These are phyloP conservation scores for Platorchestia sp. DNA, from an alignment of 1,140 invertebrate species.

Conservation along the genomic window DNA sequence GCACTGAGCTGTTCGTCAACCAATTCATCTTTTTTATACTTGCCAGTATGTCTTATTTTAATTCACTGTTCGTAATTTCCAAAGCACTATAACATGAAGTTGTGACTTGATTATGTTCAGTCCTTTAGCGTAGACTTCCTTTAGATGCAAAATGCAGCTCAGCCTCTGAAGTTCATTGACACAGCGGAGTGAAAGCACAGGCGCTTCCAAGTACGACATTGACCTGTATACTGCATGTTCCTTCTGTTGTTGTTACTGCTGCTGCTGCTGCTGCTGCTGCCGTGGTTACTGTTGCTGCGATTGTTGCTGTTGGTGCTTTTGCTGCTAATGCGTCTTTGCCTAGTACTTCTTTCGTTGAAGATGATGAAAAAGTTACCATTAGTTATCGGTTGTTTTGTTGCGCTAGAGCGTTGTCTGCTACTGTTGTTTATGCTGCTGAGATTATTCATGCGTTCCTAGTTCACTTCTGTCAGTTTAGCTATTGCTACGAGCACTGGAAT, in stretches of 20 bases:
- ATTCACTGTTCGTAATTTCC: background rate
- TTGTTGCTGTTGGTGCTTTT: background rate
- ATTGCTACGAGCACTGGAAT: background rate
- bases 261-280: background rate
- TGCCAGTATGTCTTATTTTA: background rate
- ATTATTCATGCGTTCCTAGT: background rate
- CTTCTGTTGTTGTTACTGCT: background rate
- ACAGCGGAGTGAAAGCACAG: slow-evolving; percentile 52
- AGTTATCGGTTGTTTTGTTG: background rate
- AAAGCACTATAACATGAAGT: background rate
- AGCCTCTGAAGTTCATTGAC: slow-evolving; percentile 55
- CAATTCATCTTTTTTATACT: background rate
- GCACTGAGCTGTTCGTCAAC: background rate
- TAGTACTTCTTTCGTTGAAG: background rate
- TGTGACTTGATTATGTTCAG: background rate
- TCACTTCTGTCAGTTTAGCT: background rate
- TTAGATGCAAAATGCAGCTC: background rate
- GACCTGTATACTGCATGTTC: slow-evolving; percentile 33
- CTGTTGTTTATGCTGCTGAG: background rate
- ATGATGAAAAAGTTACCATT: background rate
- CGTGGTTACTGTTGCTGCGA: background rate
- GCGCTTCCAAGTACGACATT: slow-evolving; percentile 27
- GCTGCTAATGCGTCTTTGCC: background rate
- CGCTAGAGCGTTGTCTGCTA: background rate
- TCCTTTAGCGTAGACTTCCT: background rate